Base-by-base conservation (phyloP, 2,888 invertebrate genomes). In the Ennomos fuscantarius region DNA sequence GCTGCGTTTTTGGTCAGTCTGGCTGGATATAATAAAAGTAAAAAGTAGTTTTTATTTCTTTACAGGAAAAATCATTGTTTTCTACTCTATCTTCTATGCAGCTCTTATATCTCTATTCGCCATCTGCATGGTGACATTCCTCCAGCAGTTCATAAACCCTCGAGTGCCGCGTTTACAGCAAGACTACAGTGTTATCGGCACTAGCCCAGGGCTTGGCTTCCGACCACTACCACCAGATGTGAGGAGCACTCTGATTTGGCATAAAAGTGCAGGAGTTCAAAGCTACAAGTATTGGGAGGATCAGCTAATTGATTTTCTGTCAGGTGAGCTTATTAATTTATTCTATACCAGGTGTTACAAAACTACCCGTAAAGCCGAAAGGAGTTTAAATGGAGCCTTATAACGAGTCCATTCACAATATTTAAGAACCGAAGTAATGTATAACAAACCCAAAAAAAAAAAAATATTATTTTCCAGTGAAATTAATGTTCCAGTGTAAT, bases 161-260 rank as follows among this genome's bases (percentile, higher is more conserved):
- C 94, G 97, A 60, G 95, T 96, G 75, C 99, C 99, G 0, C 96
- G 96, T 68, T 96, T 97, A 94, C 96, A 95, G 80, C 93, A 97
- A 67, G 95, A 96, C 36, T 90, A 94, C 63, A 97, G 98, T 9
- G 92, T 98, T 51, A 98, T 99, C 69, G 98, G 99, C 69, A 95
- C 96, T 66, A 99, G 98, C 92, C 99, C 99, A 58, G 99, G 99
- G 57, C 93, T 99, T 54, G 99, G 99, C 51, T 99, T 98, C 89
- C 94, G 99, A 69, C 99, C 99, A 8, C 94, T 97, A 93, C 98
- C 99, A 11, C 94, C 95, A 5, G 97, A 98, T 81, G 96, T 97
- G 8, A 96, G 98, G 73, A 98, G 98, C 81, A 98, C 99, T 8
- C 93, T 99, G 59, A 98, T 99, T 77, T 97, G 97, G 96, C 99